Base-by-base conservation (phyloP, 2,888 invertebrate genomes). In the Agrochola lota region DNA sequence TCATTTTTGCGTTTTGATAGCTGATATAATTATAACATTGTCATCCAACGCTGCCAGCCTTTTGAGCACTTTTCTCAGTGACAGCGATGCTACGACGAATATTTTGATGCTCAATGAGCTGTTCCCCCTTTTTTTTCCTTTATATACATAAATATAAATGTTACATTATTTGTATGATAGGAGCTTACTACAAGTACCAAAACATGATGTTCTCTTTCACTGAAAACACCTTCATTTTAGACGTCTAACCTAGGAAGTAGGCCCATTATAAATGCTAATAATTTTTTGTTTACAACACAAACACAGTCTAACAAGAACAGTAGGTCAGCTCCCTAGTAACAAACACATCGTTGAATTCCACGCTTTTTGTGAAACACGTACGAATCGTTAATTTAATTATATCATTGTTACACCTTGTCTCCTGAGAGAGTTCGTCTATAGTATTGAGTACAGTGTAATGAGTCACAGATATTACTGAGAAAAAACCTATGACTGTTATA, bases 371-470 rank as follows among this genome's bases (percentile, higher is more conserved):
- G 83, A 76, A 87, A 87, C 74, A 80, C 66, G 62, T 77, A 83
- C 72, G 77, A 78, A 71, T 84, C 80, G 81, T 84, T 87, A 80
- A 84, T 69, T 85, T 88, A 85, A 88, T 88, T 83, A 87, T 84
- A 83, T 88, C 83, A 86, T 89, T 85, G 88, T 89, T 89, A 79
- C 78, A 77, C 63, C 46, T 80, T 81, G 80, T 83, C 75, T 77
- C 66, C 63, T 82, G 81, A 81, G 87, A 81, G 76, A 86, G 26
- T 72, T 74, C 17, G 20, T 63, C 64, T 81, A 5, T 15, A 68
- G 11, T 68, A 74, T 87, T 83, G 82, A n/a, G n/a, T n/a, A n/a
- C n/a, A n/a, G n/a, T 76, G 79, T 77, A 85, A 88, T 76, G 43
- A 78, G 40, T 60, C 63, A 67, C 43, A 49, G n/a, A 57, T 23